Evolutionary conservation across 2,113 vertebrate species (phyloP), one percentile per base, ranked within the genome.

Genomic region (Hydrolagus affinis): DNA sequence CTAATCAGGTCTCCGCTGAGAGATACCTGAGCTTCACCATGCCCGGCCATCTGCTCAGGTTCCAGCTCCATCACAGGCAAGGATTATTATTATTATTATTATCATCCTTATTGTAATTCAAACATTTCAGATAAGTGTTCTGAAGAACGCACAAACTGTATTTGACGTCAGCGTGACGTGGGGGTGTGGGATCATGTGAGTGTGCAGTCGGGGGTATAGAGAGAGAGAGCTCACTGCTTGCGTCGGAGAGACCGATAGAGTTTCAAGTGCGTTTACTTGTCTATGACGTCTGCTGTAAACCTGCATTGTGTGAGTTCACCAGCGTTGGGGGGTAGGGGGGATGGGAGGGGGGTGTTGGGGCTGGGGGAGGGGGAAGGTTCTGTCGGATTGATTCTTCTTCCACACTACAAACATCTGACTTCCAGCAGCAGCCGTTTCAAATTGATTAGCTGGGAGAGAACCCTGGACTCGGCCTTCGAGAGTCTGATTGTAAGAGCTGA

Each of bases 401-500:
- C 75, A 32, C 75, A 28, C 23, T 75, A 75, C 57, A n/a, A 64
- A 64, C 60, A 80, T 64, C 12, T 64, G 77, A 80, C 77, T 80
- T 80, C 28, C 77, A 64, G 23, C 77, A 64, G 23, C 60, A 80
- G 30, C 23, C 77, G 10, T 64, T 62, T 80, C 15, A 62, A 80
- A 80, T 80, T 80, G 59, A 80, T 80, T 80, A 80, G 21, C 73
- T 78, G 0, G 9, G 59, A 64, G 12, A 64, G 70, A 71, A 44
- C 23, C 57, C n/a, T 60, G 6, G n/a, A 60, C 21, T 59, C n/a
- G 75, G 30, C 75, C 56, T 85, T 71, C 57, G 44, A 56, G 66
- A 57, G n/a, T 56, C 77, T 76, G 32, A 86, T 85, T 85, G 64
- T 72, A 83, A 77, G 73, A 72, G 78, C 74, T 87, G 85, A 87